Evolutionary conservation across 2,113 vertebrate species (phyloP).

Genomic region (Hylia prasina): DNA sequence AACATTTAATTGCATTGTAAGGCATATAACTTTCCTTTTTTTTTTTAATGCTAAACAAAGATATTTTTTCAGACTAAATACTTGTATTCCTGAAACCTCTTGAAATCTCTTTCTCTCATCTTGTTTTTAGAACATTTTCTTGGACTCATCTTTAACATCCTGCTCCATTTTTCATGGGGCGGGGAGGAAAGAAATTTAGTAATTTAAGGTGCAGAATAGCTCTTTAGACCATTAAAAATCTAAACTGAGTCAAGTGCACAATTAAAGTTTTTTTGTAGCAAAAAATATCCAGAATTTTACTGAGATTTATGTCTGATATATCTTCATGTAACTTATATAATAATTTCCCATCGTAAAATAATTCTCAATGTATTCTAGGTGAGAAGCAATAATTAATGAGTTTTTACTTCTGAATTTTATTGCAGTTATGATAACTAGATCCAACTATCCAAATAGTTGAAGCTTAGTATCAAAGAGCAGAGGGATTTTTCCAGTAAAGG

Average conservation of each 20-base stretch:
- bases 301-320: background rate
- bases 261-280: background rate
- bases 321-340: background rate
- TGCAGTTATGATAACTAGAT: background rate
- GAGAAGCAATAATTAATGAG: background rate
- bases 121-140: background rate
- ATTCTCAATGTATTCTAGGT: background rate
- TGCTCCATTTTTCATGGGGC: background rate
- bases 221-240: background rate
- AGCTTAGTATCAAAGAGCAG: background rate
- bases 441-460: background rate
- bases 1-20: background rate
- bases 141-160: background rate
- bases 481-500: background rate
- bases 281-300: background rate
- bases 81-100: background rate
- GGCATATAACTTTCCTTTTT: no score
- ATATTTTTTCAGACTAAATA: background rate
- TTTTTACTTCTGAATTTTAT: background rate
- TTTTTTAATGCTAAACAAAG: background rate
- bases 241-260: background rate
- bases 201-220: background rate
- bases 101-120: background rate
- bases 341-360: background rate
- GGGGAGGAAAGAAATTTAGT: background rate